Evolutionary conservation across 2,888 invertebrate genomes (phyloP), one percentile per base, ranked within the genome.

Genomic region (Nomada fucata): DNA sequence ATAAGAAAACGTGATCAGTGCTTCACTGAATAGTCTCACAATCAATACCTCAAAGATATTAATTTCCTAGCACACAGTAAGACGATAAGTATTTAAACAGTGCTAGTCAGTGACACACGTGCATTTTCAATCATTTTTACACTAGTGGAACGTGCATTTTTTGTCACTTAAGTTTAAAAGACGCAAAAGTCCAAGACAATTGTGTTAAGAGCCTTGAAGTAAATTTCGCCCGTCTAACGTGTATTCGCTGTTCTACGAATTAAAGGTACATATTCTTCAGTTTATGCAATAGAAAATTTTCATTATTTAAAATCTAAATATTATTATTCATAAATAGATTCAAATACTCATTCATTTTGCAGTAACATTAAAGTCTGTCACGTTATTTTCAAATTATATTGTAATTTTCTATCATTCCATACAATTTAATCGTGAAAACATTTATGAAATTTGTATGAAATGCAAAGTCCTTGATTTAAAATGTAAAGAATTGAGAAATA

Each of bases 1-100:
- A 13, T 52, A 23, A 23, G 44, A 2, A 44, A n/a, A 23, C n/a
- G 42, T 42, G 29, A 9, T 15, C 80, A 80, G 80, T 80, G 44
- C 26, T 52, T 50, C 61, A 11, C 11, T 52, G 11, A 15, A 15
- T 61, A 20, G 57, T 59, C 63, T 78, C 11, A 42, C 67, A 57
- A 63, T 57, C 57, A 29, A 36, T 11, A 47, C 68, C 23, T 69
- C 72, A 36, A 23, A 13, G 47, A 72, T 68, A 44, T 26, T 79
- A 29, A 68, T 67, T 68, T 11, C 9, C 29, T 47, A 1, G 4
- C 10, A 23, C 7, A n/a, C 9, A 11, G 47, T 2, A 57, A 18
- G 11, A n/a, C 18, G 5, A 59, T 52, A 50, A 7, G 18, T 11
- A 57, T 64, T 55, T 20, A 26, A 64, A 23, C n/a, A 50, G 13